Base-by-base conservation (phyloP, 2,888 invertebrate species). In the Siphlonurus alternatus region DNA sequence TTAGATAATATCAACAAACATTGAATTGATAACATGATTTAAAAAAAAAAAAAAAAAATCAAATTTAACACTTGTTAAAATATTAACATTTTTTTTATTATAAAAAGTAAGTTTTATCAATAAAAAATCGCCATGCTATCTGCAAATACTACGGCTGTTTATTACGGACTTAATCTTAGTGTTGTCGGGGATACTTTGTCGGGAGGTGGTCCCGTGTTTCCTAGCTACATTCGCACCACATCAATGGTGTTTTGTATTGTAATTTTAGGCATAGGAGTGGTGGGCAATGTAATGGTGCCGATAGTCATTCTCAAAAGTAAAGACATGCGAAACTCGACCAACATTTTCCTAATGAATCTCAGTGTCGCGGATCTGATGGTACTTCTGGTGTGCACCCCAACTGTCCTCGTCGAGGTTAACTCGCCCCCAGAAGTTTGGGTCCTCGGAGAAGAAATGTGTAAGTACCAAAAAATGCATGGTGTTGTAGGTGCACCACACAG, bases 281-380 rank as follows among this genome's bases (percentile, higher is more conserved):
- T 93, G 68, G 95, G 95, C 23, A 96, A 96, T 74, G 82, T 93
- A 67, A 89, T 95, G 86, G 95, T 94, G 73, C 93, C 93, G 51
- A 84, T 93, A 72, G 94, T 96, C 70, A 93, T 95, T 69, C 81
- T 92, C 72, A 88, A 89, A 75, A 92, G 92, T 62, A 91, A 92
- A 74, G 93, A 95, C 74, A 91, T 95, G 91, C 82, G 93, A 72
- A 94, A 93, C 73, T 93, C 94, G 64, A 95, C 95, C 66, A 95
- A 95, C 75, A 92, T 93, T 71, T 95, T 95, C 76, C 82, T 96
- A 72, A 89, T 94, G 76, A 95, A 95, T 77, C 79, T 95, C 73
- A 93, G 93, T 74, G 85, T 94, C 54, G 94, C 95, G 19, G 95
- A 96, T 77, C 78, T 95, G 70, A 86, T 93, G 80, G 93, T 95